Evolutionary conservation across 37 sponge, comb jelly and placozoan genomes (phyloP).

Genomic region (Mnemiopsis leidyi): DNA sequence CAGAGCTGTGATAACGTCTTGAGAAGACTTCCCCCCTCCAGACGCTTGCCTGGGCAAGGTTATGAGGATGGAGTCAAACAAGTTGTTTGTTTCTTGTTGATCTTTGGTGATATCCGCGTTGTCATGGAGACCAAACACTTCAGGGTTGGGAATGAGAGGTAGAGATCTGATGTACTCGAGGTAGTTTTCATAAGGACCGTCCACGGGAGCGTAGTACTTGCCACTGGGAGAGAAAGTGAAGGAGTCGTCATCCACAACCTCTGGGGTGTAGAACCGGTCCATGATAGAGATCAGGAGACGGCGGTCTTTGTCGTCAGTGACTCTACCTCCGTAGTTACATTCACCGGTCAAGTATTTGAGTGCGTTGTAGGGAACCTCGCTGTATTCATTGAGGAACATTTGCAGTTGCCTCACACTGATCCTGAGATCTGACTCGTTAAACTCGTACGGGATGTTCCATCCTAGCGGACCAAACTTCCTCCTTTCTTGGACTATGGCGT

Average conservation of each 20-base stretch:
- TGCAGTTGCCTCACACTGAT: slow-evolving; percentile 93
- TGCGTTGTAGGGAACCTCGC: slow-evolving; percentile 84
- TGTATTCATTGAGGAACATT: slow-evolving; percentile 99
- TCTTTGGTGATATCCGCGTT: slow-evolving; percentile 99
- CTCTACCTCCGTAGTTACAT: slow-evolving; percentile 98
- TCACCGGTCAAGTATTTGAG: slow-evolving; percentile 94
- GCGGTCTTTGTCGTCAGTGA: slow-evolving; percentile 96
- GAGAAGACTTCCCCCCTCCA: slow-evolving; percentile 89
- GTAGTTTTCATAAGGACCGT: slow-evolving; percentile 86
- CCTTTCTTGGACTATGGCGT: slow-evolving; percentile 95
- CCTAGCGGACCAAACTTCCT: slow-evolving; percentile 96
- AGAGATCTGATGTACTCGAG: slow-evolving; percentile 86
- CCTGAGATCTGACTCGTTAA: slow-evolving; percentile 95
- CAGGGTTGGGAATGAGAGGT: slow-evolving; percentile 93
- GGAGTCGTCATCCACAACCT: slow-evolving; percentile 74
- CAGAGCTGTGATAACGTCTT: slow-evolving; percentile 88
- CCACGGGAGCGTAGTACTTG: slow-evolving; percentile 80
- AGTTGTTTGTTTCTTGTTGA: slow-evolving; percentile 89
- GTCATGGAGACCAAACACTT: slow-evolving; percentile 97
- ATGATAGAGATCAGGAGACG: slow-evolving; percentile 86
- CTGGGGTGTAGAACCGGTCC: slow-evolving; percentile 84
- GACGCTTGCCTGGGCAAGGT: slow-evolving; percentile 89
- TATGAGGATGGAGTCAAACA: slow-evolving; percentile 89
- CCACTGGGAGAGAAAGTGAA: slow-evolving; percentile 93
- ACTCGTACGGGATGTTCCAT: slow-evolving; percentile 98